Percentiles rank a stretch among this genome's conserved stretches.
These are phyloP conservation scores for Meandrusa payeni DNA, from an alignment of 2,888 invertebrate species.

Conservation along the genomic window DNA sequence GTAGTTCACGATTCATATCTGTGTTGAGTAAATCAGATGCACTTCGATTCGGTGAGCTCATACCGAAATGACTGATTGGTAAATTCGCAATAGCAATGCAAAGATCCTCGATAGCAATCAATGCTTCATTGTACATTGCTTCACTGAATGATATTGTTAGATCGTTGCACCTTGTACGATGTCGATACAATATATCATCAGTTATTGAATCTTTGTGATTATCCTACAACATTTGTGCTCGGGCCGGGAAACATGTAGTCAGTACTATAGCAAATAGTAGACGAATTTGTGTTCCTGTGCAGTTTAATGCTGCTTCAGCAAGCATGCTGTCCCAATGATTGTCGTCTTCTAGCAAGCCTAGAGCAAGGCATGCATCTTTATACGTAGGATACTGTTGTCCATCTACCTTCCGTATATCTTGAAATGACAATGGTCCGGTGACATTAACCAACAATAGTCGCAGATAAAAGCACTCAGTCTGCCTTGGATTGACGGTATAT, in stretches of 20 bases:
- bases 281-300: neutral
- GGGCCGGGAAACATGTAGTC: too few relatives aligned
- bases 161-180: neutral
- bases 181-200: neutral
- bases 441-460: conserved; percentile 25
- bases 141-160: too few relatives aligned
- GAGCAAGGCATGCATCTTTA: conserved; percentile 31
- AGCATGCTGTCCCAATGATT: too few relatives aligned
- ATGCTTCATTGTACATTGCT: too few relatives aligned
- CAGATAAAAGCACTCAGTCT: conserved; percentile 30
- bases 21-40: too few relatives aligned
- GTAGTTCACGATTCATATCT: too few relatives aligned
- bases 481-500: conserved; percentile 18
- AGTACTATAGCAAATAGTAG: too few relatives aligned
- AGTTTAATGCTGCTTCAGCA: neutral
- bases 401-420: conserved; percentile 28
- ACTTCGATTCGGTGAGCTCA: too few relatives aligned
- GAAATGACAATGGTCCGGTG: conserved; percentile 17
- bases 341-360: conserved; percentile 32
- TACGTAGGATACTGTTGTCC: conserved; percentile 30
- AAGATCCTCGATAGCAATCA: too few relatives aligned
- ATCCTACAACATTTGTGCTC: too few relatives aligned
- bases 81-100: too few relatives aligned
- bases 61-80: too few relatives aligned
- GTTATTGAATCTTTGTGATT: neutral